A percentile compares a stretch with the other conserved stretches of the same genome.
Evolutionary conservation across 1,140 invertebrate genomes (phyloP).

Genomic region (Procambarus clarkii): DNA sequence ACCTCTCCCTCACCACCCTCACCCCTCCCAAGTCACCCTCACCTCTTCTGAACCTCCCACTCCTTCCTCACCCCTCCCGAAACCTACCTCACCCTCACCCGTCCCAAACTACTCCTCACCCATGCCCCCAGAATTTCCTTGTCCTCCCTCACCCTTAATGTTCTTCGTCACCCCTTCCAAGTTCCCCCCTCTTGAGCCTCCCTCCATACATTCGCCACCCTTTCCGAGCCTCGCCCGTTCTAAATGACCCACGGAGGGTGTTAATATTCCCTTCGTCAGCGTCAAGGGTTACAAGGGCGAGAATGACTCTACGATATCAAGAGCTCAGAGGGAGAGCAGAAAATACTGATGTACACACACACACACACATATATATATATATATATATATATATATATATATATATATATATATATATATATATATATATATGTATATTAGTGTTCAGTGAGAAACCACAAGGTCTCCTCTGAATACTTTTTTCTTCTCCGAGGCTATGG

Average conservation of each 20-base stretch:
- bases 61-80: too few species aligned
- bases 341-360: background rate
- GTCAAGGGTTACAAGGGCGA: slow-evolving; percentile 30
- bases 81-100: too few species aligned
- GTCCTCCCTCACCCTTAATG: too few species aligned
- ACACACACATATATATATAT: background rate
- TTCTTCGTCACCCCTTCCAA: too few species aligned
- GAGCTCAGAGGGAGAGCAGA: background rate
- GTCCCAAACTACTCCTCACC: too few species aligned
- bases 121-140: too few species aligned
- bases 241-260: slow-evolving; percentile 6
- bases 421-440: too few species aligned
- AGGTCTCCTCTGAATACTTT: too few species aligned
- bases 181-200: background rate
- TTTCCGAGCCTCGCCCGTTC: background rate
- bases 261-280: slow-evolving; percentile 55
- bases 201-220: background rate
- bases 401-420: too few species aligned
- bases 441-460: too few species aligned
- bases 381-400: too few species aligned
- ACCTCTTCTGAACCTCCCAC: background rate
- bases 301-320: slow-evolving; percentile 1
- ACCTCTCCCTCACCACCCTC: background rate
- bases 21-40: background rate
- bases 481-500: too few species aligned